Evolutionary conservation across 2,797 vertebrate species (phyloP), one percentile per base, ranked within the genome.

Genomic region (Hippopotamyrus pictus): DNA sequence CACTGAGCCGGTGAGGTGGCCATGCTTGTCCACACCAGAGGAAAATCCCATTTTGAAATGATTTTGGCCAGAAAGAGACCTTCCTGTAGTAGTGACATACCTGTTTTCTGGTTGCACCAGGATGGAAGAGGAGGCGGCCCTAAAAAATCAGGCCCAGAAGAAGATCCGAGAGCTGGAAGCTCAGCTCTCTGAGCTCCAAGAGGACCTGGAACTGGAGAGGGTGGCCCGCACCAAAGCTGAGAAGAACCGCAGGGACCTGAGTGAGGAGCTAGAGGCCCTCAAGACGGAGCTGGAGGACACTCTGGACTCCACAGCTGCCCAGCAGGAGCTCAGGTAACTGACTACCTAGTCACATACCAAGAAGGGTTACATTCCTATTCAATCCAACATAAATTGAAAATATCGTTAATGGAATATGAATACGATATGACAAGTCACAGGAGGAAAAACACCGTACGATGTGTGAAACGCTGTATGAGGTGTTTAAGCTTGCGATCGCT

Each of bases 201-300:
- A 99, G 92, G 98, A 99, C 90, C 93, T 99, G 90, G 98, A 99
- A 48, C 95, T 98, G 4, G 98, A 99, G 94, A 96, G 95, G 85
- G 96, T 95, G 12, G 95, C 95, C 0, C 96, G 98, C 17, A 91
- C 94, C 87, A 99, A 99, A 94, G 97, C 97, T 0, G 98, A 99
- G 91, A 99, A 98, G 92, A 96, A 97, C 25, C 97, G 97, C 54
- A 94, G 97, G 89, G 98, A 99, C 91, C 96, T 99, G 5, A 97
- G 97, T 29, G 98, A 99, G 91, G 98, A 99, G 92, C 95, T 99
- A 90, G 98, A 99, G 92, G 98, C 98, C 0, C 93, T 99, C 62
- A 99, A 99, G 94, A 98, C 98, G 0, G 98, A 99, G 91, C 92
- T 99, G 90, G 98, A 99, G 91, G 98, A 99, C 94, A 99, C 98